Percentiles rank a stretch among this genome's conserved stretches.
phyloP scores from a whole-genome alignment of 2,113 vertebrate species.

The Synchiropus splendidus region DNA sequence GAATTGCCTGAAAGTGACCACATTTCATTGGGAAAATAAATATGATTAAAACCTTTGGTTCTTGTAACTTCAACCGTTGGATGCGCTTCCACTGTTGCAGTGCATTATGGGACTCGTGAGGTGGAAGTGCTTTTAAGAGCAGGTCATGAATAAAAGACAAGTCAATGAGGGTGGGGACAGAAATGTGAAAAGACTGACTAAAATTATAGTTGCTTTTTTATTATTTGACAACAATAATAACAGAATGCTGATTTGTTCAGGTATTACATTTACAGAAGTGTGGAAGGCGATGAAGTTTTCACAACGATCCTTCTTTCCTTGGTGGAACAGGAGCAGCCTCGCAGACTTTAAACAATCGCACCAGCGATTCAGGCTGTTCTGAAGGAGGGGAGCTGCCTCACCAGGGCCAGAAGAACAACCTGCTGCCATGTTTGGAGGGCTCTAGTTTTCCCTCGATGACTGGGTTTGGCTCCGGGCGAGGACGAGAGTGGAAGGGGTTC shows the following conservation, averaged over 20 bases:
- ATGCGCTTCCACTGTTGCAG: too few species aligned
- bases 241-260: slow-evolving; percentile 39
- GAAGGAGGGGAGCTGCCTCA: slow-evolving; percentile 56
- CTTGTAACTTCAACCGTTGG: too few species aligned
- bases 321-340: too few species aligned
- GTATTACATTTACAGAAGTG: slow-evolving; percentile 50
- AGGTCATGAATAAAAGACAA: too few species aligned
- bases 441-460: slow-evolving; percentile 72
- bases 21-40: too few species aligned
- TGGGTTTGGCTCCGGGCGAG: slow-evolving; percentile 78
- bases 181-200: too few species aligned
- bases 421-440: slow-evolving; percentile 81
- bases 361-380: slow-evolving; percentile 16
- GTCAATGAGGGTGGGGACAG: too few species aligned
- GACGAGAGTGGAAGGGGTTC: slow-evolving; percentile 81
- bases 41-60: too few species aligned
- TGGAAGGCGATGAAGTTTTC: slow-evolving; percentile 18
- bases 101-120: too few species aligned
- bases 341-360: too few species aligned
- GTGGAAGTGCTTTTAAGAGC: too few species aligned
- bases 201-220: slow-evolving; percentile 43
- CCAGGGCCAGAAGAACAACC: slow-evolving; percentile 82
- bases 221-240: slow-evolving; percentile 50
- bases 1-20: too few species aligned
- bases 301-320: slow-evolving; percentile 15